Evolutionary conservation across 2,888 invertebrate species (phyloP).

Genomic region (Calameuta pallipes): DNA sequence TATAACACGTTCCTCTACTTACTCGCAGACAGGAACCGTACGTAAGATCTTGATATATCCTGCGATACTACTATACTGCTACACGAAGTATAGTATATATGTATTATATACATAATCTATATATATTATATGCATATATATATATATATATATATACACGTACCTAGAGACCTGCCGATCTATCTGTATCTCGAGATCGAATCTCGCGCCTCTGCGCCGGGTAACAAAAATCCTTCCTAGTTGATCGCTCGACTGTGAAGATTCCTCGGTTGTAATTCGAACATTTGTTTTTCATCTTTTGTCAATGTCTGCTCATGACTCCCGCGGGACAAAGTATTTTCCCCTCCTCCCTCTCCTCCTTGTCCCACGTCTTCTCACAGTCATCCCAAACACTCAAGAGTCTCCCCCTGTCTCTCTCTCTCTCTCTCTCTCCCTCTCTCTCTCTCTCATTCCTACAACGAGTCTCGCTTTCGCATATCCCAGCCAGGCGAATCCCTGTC

Average conservation of each 20-base stretch:
- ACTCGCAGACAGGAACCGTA: neutral
- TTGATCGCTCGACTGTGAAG: conserved; percentile 25
- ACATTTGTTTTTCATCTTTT: conserved; percentile 4
- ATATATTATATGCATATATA: no score
- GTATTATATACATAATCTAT: no score
- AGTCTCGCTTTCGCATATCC: no score
- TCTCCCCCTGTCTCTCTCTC: neutral
- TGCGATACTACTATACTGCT: neutral
- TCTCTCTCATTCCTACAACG: no score
- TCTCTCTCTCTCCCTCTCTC: no score
- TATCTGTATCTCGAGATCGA: conserved; percentile 3
- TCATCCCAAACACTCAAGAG: no score
- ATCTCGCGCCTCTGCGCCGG: conserved; percentile 3
- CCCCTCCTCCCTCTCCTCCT: neutral
- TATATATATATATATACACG: no score
- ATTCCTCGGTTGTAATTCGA: conserved; percentile 22
- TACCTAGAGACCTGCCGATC: neutral
- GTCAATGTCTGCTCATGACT: neutral
- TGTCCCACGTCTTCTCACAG: no score
- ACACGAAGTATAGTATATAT: no score
- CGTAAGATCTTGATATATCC: neutral
- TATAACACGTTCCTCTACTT: no score
- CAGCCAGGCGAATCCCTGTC: no score
- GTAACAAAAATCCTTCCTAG: conserved; percentile 22
- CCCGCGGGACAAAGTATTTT: neutral